Evolutionary conservation across 2,888 invertebrate genomes (phyloP).

Genomic region (Noctua janthina): DNA sequence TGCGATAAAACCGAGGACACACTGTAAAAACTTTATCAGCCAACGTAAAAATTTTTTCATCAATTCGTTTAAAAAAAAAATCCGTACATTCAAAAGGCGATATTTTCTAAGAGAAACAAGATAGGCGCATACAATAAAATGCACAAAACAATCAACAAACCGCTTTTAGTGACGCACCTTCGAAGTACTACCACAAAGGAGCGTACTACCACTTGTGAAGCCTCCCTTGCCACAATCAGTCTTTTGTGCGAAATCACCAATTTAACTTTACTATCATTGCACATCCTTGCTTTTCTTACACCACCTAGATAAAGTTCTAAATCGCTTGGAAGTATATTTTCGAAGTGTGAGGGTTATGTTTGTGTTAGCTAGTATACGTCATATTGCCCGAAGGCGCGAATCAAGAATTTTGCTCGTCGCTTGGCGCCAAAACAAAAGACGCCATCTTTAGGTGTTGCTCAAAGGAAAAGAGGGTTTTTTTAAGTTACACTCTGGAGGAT

Average conservation of each 20-base stretch:
- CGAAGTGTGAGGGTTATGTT: conserved; percentile 10
- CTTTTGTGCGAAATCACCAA: conserved; percentile 71
- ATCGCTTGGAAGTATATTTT: conserved; percentile 12
- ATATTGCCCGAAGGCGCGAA: conserved; percentile 76
- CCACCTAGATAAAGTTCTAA: conserved; percentile 19
- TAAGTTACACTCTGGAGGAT: conserved; percentile 52
- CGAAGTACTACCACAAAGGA: conserved; percentile 67
- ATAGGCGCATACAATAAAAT: conserved; percentile 54
- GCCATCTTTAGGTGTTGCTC: conserved; percentile 68
- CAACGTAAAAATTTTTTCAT: conserved; percentile 35
- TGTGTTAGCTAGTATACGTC: conserved; percentile 61
- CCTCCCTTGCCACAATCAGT: conserved; percentile 78
- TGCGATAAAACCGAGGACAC: conserved; percentile 35
- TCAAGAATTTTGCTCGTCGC: conserved; percentile 76
- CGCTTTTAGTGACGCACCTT: conserved; percentile 59
- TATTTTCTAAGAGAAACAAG: conserved; percentile 21
- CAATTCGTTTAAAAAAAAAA: conserved; percentile 20
- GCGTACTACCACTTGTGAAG: conserved; percentile 62
- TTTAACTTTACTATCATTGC: conserved; percentile 15
- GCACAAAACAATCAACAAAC: conserved; percentile 67
- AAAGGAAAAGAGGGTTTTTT: conserved; percentile 58
- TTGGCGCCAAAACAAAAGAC: conserved; percentile 77
- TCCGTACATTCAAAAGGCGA: conserved; percentile 15
- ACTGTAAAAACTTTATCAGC: conserved; percentile 43
- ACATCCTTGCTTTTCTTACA: not conserved